Base-by-base conservation (phyloP, 64 coral and sea anemone genomes). In the Acropora tenuis region DNA sequence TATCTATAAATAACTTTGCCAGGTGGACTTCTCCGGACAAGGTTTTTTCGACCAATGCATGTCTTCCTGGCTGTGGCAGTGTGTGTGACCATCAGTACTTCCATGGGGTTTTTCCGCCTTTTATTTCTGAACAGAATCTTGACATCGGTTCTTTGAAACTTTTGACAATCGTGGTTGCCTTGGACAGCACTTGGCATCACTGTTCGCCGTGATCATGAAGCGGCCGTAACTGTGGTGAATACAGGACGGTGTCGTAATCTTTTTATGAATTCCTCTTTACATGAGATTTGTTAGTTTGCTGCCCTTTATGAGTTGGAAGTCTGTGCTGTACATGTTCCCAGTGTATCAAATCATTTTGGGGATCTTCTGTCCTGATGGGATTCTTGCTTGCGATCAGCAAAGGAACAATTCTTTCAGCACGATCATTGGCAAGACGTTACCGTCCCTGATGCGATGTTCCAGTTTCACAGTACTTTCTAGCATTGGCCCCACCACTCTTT, bases 171-270 rank as follows among this genome's bases (percentile, higher is more conserved):
- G 44, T 90, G 47, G 88, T 80, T 79, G 88, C 76, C 11, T 47
- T 90, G 89, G 78, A 44, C 78, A 16, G 72, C 78, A 58, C 79
- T 90, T 12, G 45, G 49, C 3, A 49, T 90, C 19, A 80, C 69
- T 41, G 79, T 90, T 40, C 66, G 78, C 12, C 83, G 89, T 75
- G 79, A 90, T 69, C 83, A 90, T 8, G 47, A 82, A 52, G 89
- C 71, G 9, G 61, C 89, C n/a, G 89, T 90, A 45, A 90, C 89
- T 50, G 89, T 90, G 2, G 11, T 90, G 19, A 90, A 82, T 46
- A 55, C 89, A 11, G 89, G 89, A 11, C 78, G 88, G 41, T 89
- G 55, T 80, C 30, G 61, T 13, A 17, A 89, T 45, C 12, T 58
- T 57, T 80, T 80, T 10, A 41, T 90, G 41, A 90, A 90, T 53